Evolutionary conservation across 2,797 vertebrate genomes (phyloP), one percentile per base, ranked within the genome.

Genomic region (Hoplostethus atlanticus): DNA sequence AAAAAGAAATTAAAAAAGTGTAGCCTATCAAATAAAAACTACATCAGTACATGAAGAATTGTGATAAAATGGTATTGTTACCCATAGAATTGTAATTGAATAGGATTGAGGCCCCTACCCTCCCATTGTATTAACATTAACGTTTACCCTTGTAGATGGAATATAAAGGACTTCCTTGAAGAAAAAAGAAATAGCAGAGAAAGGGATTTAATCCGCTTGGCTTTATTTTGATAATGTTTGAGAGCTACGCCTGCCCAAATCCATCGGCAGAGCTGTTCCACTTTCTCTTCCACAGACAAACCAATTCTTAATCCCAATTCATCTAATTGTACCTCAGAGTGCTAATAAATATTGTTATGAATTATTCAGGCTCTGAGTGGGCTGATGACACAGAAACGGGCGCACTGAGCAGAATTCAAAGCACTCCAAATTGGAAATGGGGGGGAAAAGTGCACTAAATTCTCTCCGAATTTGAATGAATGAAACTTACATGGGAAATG

Each of bases 311-410:
- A 94, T 93, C 91, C 91, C 91, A 91, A 91, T 89, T 92, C 87
- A 89, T 93, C 91, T 93, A 94, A 94, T 93, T 93, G 92, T 92
- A 92, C 91, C 93, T 94, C 90, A 90, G 92, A 93, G 93, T 94
- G 92, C 88, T 94, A 92, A 93, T 93, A 93, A 94, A 94, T 94
- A 93, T 90, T 91, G 88, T 88, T 89, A 92, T 94, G 92, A 93
- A 93, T 94, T 91, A 94, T 92, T 93, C 91, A 93, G 84, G 80
- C 87, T 73, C 73, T 81, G 92, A 89, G 91, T 87, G 87, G 89
- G 89, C 87, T 89, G 90, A 91, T 91, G 91, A 93, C 89, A 93
- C 88, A 92, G 83, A 92, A 91, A 91, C 82, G 73, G 83, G 80
- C 71, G 85, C 87, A 83, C 82, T 85, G 91, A 91, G 89, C 76